Evolutionary conservation across 2,888 invertebrate genomes (phyloP).

Genomic region (Pammene fasciana): DNA sequence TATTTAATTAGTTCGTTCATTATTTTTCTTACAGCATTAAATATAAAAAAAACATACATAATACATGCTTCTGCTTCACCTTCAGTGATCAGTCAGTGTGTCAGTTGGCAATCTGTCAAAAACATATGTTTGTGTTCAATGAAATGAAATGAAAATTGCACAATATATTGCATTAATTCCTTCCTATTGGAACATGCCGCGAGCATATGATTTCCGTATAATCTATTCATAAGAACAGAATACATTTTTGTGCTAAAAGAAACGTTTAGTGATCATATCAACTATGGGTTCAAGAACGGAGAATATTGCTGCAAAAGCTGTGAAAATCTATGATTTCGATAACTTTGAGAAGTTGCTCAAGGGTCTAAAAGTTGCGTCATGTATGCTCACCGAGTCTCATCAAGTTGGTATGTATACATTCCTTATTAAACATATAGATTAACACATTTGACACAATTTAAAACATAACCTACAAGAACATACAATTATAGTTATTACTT

Average conservation of each 20-base stretch:
- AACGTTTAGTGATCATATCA: constrained; percentile 1
- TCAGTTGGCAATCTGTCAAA: constrained; percentile 21
- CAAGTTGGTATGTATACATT: constrained; percentile 69
- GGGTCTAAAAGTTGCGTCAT: constrained; percentile 83
- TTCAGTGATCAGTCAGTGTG: no score
- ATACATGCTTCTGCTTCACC: no score
- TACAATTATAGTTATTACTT: background rate
- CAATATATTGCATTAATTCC: constrained; percentile 24
- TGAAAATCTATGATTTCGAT: constrained; percentile 80
- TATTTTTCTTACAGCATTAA: no score
- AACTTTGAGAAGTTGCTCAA: constrained; percentile 77
- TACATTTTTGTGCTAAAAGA: background rate
- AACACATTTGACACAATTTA: background rate
- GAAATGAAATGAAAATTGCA: constrained; percentile 22
- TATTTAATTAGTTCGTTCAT: no score
- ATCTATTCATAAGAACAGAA: background rate
- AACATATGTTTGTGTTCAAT: constrained; percentile 31
- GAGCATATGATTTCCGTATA: constrained; percentile 7
- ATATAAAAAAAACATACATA: no score
- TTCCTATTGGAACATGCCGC: background rate
- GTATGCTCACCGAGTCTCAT: constrained; percentile 82
- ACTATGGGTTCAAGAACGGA: constrained; percentile 67
- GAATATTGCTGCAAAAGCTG: constrained; percentile 62
- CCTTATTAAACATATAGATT: background rate
- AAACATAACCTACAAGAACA: constrained; percentile 25